Conservation (phyloP, 2,797 vertebrate genomes). For the Tragelaphus eurycerus region DNA sequence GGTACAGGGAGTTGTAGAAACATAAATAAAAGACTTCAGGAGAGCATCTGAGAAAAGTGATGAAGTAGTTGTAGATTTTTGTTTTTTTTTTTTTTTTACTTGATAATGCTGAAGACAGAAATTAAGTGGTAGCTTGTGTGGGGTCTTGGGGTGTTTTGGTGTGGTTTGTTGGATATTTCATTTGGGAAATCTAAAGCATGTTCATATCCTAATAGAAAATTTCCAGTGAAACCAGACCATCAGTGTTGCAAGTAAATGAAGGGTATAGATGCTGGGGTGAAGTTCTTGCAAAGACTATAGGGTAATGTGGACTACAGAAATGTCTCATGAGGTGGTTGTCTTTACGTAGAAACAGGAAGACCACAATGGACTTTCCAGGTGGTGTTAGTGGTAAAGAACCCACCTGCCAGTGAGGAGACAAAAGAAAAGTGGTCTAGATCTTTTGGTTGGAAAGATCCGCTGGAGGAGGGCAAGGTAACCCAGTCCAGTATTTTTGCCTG, state of each 20-base stretch:
- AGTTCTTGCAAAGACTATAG: background rate
- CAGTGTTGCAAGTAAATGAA: background rate
- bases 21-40: background rate
- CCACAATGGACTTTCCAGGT: background rate
- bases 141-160: accelerated
- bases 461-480: background rate
- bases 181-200: background rate
- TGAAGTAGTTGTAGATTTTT: too few relatives aligned
- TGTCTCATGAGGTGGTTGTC: background rate
- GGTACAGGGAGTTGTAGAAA: accelerated
- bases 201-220: background rate
- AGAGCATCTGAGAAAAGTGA: background rate
- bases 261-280: background rate
- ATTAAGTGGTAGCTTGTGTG: background rate
- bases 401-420: background rate
- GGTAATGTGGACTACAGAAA: background rate
- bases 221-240: background rate
- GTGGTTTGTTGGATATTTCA: background rate
- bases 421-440: background rate
- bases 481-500: background rate
- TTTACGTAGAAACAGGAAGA: background rate
- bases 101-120: background rate
- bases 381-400: background rate
- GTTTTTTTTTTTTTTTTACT: background rate
- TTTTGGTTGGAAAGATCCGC: background rate